Evolutionary conservation across 2,113 vertebrate species (phyloP).

Genomic region (Cyprinodon tularosa): DNA sequence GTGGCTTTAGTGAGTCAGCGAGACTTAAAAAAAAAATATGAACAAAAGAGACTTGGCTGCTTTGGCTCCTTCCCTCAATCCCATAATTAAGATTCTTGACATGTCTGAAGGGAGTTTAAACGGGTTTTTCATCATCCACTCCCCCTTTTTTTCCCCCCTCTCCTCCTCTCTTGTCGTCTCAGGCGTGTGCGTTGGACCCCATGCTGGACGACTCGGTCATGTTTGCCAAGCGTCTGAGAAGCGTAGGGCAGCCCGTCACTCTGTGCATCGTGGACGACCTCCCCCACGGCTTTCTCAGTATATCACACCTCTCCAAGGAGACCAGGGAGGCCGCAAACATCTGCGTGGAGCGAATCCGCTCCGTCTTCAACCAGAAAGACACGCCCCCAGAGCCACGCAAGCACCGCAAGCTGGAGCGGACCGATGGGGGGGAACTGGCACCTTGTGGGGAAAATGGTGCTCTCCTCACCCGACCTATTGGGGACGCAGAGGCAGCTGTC

Average conservation of each 20-base stretch:
- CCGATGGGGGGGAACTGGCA: conserved; percentile 41
- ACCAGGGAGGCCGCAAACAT: conserved; percentile 83
- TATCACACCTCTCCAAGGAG: conserved; percentile 86
- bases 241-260: conserved; percentile 81
- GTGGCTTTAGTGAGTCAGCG: conserved; percentile 48
- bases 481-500: conserved; percentile 39
- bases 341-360: conserved; percentile 84
- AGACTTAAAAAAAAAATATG: conserved; percentile 29
- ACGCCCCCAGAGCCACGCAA: conserved; percentile 71
- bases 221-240: conserved; percentile 87
- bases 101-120: conserved; percentile 51
- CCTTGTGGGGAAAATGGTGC: conserved; percentile 44
- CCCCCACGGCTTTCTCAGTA: conserved; percentile 92
- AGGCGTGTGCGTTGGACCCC: conserved; percentile 92
- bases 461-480: conserved; percentile 35
- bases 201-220: conserved; percentile 94
- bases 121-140: conserved; percentile 40
- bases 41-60: conserved; percentile 40
- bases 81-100: conserved; percentile 65
- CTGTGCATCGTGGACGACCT: conserved; percentile 89
- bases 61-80: conserved; percentile 51
- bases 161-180: neutral
- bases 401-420: conserved; percentile 83
- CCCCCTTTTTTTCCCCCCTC: neutral
- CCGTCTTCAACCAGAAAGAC: conserved; percentile 75